Percentiles rank a stretch among this genome's conserved stretches.
These are phyloP conservation scores for Pseudochirops corinnae DNA, from an alignment of 2,797 vertebrate species.

Conservation along the genomic window DNA sequence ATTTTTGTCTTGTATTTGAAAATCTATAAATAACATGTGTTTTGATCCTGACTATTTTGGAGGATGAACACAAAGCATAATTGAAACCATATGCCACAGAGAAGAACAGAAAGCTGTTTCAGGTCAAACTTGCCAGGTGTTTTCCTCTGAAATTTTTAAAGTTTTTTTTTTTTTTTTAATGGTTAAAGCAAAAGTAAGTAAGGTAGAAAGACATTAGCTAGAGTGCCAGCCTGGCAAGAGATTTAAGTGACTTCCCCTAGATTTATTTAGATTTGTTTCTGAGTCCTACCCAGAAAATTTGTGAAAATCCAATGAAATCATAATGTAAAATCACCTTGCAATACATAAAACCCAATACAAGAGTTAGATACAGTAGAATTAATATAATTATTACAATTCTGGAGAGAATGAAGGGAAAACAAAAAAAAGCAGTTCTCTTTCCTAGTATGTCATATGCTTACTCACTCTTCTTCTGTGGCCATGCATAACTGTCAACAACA, in stretches of 20 bases:
- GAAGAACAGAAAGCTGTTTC: background rate
- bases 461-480: background rate
- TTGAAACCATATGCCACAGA: background rate
- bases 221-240: background rate
- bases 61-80: background rate
- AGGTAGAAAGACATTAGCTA: background rate
- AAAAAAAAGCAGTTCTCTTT: background rate
- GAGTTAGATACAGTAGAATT: background rate
- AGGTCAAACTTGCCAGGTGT: background rate
- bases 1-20: background rate
- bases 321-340: background rate
- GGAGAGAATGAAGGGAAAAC: too few relatives aligned
- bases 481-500: background rate
- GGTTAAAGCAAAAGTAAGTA: background rate
- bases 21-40: background rate
- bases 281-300: background rate
- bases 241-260: background rate
- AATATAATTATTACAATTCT: background rate
- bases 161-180: background rate
- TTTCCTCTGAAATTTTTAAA: background rate
- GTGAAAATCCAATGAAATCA: background rate
- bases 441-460: background rate
- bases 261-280: background rate
- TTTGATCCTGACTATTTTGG: background rate
- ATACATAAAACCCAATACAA: background rate